Evolutionary conservation across 2,113 vertebrate genomes (phyloP), one percentile per base, ranked within the genome.

Genomic region (Phrynocephalus versicolor): DNA sequence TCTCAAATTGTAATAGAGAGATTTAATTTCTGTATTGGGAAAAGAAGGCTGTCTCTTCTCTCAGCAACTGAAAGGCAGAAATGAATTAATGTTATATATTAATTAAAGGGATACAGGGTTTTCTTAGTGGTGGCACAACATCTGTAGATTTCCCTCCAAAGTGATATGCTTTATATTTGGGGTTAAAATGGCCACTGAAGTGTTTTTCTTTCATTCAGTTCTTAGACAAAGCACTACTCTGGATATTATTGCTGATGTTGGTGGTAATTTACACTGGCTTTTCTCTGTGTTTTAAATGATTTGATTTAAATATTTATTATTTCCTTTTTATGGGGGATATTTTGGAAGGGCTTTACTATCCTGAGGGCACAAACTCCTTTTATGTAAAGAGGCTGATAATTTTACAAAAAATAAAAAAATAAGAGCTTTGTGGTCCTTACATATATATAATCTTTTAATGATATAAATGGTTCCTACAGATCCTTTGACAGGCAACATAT

Each of bases 401-500:
- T 0, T 69, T 80, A 64, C 64, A 89, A 87, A 89, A 87, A 71
- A 84, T 45, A 64, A 33, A 62, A 6, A 94, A 87, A 88, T 89
- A 5, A 88, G 6, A 88, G 92, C 90, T 85, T 88, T 82, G 8
- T 0, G 79, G 79, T 85, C 83, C 81, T 5, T 90, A 89, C 60
- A 10, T 33, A 4, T 41, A 83, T 75, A 81, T 69, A 33, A 79
- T 76, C 82, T 85, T 82, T 67, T 57, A 80, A 86, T n/a, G 60
- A 57, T 90, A 87, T 84, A 73, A 89, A 87, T 77, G 19, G 27
- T 69, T 89, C 90, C 90, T 87, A 89, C 83, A 84, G 84, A 35
- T 80, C 83, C 79, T 21, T 89, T 94, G 94, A 92, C 94, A 94
- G 89, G 76, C 87, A 81, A 70, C 2, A 83, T 88, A 82, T 90